Base-by-base conservation (phyloP, 37 sponge, comb jelly and placozoan genomes). In the Chondrilla cf. caribensis region DNA sequence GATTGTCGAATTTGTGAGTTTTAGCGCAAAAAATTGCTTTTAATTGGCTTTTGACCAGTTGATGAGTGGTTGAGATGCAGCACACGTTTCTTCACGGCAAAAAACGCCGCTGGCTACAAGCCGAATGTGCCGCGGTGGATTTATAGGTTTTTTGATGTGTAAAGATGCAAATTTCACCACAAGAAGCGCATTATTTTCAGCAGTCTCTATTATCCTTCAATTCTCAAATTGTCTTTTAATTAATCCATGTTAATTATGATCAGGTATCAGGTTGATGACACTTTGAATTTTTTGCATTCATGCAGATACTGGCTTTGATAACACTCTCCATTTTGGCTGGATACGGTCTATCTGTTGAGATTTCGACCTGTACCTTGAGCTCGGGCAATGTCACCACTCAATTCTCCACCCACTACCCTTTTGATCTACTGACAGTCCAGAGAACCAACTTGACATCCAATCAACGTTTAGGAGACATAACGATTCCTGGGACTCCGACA, bases 281-380 rank as follows among this genome's bases (percentile, higher is more conserved):
- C n/a, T n/a, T n/a, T n/a, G n/a, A n/a, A n/a, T n/a, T 17, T 38
- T 51, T 58, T 29, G 31, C 37, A 17, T 25, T 17, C 19, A 3
- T 58, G 6, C 79, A 91, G 92, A 41, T 91, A 4, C 35, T 91
- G 54, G 77, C 88, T 22, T 55, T 91, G 42, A 43, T 91, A 21
- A 75, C 92, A n/a, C 87, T 91, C 70, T 64, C 92, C 60, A 42
- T 82, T 7, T 82, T 88, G 0, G 88, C 92, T 44, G 92, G 88
- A 18, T 91, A 79, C 83, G 60, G 68, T 0, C 82, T 42, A 33
- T 36, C 32, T 28, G 67, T 60, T n/a, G 22, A 22, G 0, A 3
- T 70, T 54, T 29, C 77, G 0, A 14, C 39, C 31, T 37, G 77
- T 43, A 37, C 25, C 54, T 28, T 37, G 14, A 83, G 80, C 75